phyloP scores from a whole-genome alignment of 2,797 vertebrate species.

The Muscicapa striata region DNA sequence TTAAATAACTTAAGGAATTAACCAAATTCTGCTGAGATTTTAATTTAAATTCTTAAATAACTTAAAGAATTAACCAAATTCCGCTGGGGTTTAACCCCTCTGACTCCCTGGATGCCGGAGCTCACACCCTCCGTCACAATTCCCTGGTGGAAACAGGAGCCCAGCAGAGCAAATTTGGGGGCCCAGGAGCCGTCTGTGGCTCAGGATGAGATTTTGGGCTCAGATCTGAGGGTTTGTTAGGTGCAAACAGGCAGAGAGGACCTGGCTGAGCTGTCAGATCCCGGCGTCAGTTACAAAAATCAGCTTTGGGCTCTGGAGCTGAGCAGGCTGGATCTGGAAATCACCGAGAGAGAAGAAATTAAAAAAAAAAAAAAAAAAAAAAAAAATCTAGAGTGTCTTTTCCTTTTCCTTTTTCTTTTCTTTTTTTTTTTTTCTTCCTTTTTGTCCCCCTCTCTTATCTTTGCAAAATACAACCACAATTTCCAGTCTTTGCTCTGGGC shows the following conservation, averaged over 20 bases:
- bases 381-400: no score
- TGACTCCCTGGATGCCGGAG: neutral
- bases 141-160: neutral
- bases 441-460: neutral
- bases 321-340: conserved; percentile 30
- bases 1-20: neutral
- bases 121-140: neutral
- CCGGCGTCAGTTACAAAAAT: conserved; percentile 28
- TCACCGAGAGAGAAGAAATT: neutral
- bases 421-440: neutral
- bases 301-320: neutral
- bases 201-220: neutral
- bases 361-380: no score
- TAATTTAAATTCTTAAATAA: neutral
- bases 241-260: neutral
- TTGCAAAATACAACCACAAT: conserved; percentile 8
- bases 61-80: accelerated
- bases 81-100: neutral
- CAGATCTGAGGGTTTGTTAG: neutral
- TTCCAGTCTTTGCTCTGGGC: neutral
- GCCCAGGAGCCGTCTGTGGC: accelerated
- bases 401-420: neutral
- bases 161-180: neutral
- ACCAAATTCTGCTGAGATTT: neutral
- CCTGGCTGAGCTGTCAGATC: neutral